A percentile compares a stretch with the other conserved stretches of the same genome.
Evolutionary conservation across 1,140 invertebrate genomes (phyloP).

Genomic region (Oryctes rhinoceros): DNA sequence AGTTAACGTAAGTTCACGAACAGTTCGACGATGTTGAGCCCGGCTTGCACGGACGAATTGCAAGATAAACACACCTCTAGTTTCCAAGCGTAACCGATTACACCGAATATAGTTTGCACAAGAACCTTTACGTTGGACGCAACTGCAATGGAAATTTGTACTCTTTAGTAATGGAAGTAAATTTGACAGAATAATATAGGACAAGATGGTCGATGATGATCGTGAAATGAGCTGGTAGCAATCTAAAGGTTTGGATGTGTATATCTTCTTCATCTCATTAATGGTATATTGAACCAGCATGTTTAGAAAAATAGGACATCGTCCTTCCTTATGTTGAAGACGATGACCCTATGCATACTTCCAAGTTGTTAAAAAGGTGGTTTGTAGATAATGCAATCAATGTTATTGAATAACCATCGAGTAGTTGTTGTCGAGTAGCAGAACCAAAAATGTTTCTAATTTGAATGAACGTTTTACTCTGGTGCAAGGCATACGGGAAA

Average conservation of each 20-base stretch:
- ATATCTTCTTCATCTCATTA: too few species aligned
- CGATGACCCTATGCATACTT: neutral
- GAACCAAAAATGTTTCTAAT: too few species aligned
- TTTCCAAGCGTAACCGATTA: conserved; percentile 7
- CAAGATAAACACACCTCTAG: neutral
- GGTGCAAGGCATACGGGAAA: too few species aligned
- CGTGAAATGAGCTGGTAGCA: neutral
- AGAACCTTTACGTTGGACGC: neutral
- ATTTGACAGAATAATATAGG: conserved; percentile 26
- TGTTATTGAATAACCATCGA: neutral
- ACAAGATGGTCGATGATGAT: neutral
- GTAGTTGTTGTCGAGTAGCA: neutral
- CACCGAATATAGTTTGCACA: neutral
- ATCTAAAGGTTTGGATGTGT: neutral
- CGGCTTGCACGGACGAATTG: neutral
- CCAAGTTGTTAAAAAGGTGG: conserved; percentile 21
- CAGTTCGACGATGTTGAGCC: neutral
- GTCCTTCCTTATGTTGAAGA: neutral
- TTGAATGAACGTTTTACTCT: too few species aligned
- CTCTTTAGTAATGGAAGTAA: conserved; percentile 11
- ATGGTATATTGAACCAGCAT: too few species aligned
- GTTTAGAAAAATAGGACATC: neutral
- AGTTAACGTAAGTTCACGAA: conserved; percentile 2
- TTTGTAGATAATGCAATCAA: neutral
- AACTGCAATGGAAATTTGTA: neutral